A percentile compares a stretch with the other conserved stretches of the same genome.
phyloP scores from a whole-genome alignment of 37 sponge, comb jelly and placozoan species.

The Haliclona indistincta region DNA sequence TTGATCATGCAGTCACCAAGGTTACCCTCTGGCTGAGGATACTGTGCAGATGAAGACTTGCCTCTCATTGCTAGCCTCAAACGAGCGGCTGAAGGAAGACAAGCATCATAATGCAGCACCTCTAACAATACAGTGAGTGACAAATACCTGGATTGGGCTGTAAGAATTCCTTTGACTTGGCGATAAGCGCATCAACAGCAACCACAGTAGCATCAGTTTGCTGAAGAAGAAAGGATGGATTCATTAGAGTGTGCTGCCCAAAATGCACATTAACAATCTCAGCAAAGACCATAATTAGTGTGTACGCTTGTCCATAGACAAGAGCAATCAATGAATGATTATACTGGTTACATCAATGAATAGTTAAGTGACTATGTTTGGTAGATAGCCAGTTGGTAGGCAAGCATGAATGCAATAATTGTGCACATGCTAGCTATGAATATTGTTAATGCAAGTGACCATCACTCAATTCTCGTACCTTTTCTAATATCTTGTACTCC shows the following conservation, averaged over 20 bases:
- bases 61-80: constrained; percentile 35
- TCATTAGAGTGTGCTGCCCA: too few species aligned
- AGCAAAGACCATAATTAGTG: too few species aligned
- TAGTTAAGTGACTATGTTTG: too few species aligned
- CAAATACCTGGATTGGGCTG: constrained; percentile 88
- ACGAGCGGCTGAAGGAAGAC: constrained; percentile 25
- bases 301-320: too few species aligned
- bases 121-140: neutral
- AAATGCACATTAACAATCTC: too few species aligned
- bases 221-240: constrained; percentile 30
- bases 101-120: neutral
- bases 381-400: too few species aligned
- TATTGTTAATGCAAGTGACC: too few species aligned
- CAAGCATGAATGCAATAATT: too few species aligned
- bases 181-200: constrained; percentile 39
- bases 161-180: constrained; percentile 85
- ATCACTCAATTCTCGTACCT: too few species aligned
- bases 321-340: too few species aligned
- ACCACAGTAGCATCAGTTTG: constrained; percentile 65
- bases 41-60: constrained; percentile 21
- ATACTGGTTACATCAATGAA: too few species aligned
- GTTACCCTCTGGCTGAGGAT: constrained; percentile 80
- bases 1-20: constrained; percentile 75
- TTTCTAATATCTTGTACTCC: constrained; percentile 84
- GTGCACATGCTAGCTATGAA: too few species aligned